Conservation (phyloP, 2,888 invertebrate genomes). For the Schizaphis graminum region DNA sequence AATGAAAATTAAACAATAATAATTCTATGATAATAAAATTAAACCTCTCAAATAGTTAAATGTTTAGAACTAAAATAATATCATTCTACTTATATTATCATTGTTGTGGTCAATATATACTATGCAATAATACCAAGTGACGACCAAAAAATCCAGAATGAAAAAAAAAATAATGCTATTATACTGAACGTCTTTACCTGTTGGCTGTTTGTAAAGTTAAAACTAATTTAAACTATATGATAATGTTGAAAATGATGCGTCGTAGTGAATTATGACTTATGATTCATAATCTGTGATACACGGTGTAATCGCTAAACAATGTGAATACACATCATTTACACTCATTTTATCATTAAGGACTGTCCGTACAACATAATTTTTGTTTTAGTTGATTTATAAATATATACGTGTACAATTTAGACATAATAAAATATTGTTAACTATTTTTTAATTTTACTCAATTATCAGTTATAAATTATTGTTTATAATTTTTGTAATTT, state of each 20-base stretch:
- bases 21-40: neutral
- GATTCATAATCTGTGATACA: neutral
- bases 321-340: neutral
- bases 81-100: neutral
- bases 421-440: neutral
- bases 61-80: neutral
- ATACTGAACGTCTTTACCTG: neutral
- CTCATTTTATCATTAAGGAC: neutral
- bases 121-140: neutral
- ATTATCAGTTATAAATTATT: neutral
- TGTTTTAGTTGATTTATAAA: neutral
- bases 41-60: neutral
- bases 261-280: neutral
- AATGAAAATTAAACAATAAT: neutral
- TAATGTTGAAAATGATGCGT: neutral
- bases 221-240: neutral
- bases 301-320: neutral
- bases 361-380: neutral
- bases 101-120: neutral
- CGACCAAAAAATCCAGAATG: neutral
- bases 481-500: neutral
- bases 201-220: neutral
- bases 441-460: neutral
- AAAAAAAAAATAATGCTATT: neutral
- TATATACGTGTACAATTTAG: neutral